Evolutionary conservation across 2,113 vertebrate genomes (phyloP), one percentile per base, ranked within the genome.

Genomic region (Strix aluco): DNA sequence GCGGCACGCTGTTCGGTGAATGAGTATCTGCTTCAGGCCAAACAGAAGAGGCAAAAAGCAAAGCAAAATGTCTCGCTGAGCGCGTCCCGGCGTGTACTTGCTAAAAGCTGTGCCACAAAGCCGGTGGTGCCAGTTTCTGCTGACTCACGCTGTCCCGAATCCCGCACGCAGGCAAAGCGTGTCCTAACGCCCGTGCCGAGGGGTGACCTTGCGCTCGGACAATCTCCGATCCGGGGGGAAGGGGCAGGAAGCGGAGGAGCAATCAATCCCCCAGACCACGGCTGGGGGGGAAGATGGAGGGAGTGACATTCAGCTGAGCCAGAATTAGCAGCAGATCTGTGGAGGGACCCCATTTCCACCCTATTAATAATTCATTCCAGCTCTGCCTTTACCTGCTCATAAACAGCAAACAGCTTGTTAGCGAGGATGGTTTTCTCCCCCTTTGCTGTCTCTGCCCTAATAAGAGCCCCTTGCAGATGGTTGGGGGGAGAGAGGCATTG

Each of bases 341-440:
- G 88, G 96, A 97, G 96, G 96, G 96, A 95, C 98, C 98, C 96
- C 86, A 88, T 98, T 98, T 98, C 98, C 97, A 94, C 94, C 90
- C 91, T 84, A 97, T 99, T 98, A 98, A 99, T 98, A 98, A 98
- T 98, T 98, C 95, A 99, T 98, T 34, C 95, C 96, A 34, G 81
- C 95, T 97, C 97, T 98, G 97, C 98, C 97, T 98, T 97, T 98
- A 98, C 98, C 98, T 98, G 97, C 98, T 98, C 96, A 97, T 97
- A 98, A 98, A 97, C 97, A 98, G 98, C 98, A 98, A 98, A 98
- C 98, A 96, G 97, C 97, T 96, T 97, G 94, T 98, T 98, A 98
- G 96, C 26, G 52, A 91, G 96, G 95, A 97, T 0, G 13, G 26
- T 95, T 97, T 97, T 95, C 91, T 55, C 17, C 86, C n/a, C 30